A percentile compares a stretch with the other conserved stretches of the same genome.
phyloP scores from a whole-genome alignment of 2,888 invertebrate genomes.

The Netelia fuscicornis region DNA sequence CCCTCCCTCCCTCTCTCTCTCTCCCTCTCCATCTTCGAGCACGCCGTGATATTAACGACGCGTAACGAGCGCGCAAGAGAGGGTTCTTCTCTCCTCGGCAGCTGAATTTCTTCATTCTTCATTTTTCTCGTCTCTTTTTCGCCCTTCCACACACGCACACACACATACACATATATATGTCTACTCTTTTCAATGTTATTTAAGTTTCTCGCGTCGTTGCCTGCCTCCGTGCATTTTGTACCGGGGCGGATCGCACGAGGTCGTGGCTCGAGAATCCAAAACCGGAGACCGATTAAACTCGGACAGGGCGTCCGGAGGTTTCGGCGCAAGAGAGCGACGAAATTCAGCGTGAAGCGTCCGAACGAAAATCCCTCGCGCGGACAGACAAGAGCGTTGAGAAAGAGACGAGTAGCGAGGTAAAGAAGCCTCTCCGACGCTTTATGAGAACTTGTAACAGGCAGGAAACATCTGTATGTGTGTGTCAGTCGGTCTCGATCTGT shows the following conservation, averaged over 20 bases:
- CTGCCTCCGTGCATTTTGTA: neutral
- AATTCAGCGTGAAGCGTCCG: conserved; percentile 78
- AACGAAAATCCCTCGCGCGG: conserved; percentile 66
- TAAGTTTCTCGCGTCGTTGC: conserved; percentile 43
- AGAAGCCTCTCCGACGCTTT: neutral
- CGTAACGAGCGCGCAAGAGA: conserved; percentile 27
- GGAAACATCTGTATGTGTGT: neutral
- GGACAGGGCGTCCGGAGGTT: conserved; percentile 64
- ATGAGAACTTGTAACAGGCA: conserved; percentile 21
- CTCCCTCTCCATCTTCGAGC: too few relatives aligned
- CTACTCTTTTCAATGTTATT: conserved; percentile 17
- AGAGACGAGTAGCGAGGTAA: neutral
- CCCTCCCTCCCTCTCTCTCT: too few relatives aligned
- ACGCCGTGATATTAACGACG: conserved; percentile 24
- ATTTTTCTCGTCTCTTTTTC: neutral
- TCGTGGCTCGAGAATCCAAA: neutral
- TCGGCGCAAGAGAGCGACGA: conserved; percentile 71
- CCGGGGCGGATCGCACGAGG: neutral
- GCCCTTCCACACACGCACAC: neutral
- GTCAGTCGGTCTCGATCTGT: too few relatives aligned
- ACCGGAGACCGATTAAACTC: conserved; percentile 71
- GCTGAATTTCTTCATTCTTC: conserved; percentile 25
- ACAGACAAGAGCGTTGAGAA: conserved; percentile 19
- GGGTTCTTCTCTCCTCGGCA: conserved; percentile 10
- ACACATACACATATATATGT: too few relatives aligned